Base-by-base conservation (phyloP, 1,140 invertebrate genomes). In the Procambarus clarkii region DNA sequence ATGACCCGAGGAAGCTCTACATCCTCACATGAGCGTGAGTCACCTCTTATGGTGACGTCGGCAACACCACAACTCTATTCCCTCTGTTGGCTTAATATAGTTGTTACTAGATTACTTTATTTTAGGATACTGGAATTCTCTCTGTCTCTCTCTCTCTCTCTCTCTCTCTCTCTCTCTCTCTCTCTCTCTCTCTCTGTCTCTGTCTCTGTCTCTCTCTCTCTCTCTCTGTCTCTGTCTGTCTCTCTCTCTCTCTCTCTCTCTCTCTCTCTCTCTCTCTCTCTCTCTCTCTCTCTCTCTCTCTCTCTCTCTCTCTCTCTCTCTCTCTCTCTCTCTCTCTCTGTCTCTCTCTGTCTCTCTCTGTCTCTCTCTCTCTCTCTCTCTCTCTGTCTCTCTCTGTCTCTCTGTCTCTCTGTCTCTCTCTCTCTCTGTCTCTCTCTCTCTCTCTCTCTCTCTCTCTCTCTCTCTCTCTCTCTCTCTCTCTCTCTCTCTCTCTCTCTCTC, bases 351-450 rank as follows among this genome's bases (percentile, higher is more conserved):
- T 69, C 60, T 18, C 5, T 69, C 60, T 15, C 60, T 18, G 11
- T 69, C 60, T 46, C 77, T 79, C 45, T 50, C 77, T 48, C 45
- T 79, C 77, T 46, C 77, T 46, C 77, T 46, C 77, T 50, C 77
- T 48, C 45, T 45, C 45, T 45, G 1, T 79, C 54, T 44, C 34
- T 34, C 77, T 45, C 77, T 8, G 1, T 78, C 24, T 1, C 24
- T 78, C 77, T 45, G 34, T 78, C 34, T 15, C 60, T 21, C 21
- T 34, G 34, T 45, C 77, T 45, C 24, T 46, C 44, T 34, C 24
- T 7, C 44, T 46, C 77, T 48, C 34, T 15, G 34, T 45, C 48
- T 44, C 76, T 34, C 13, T 78, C 34, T 34, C 3, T 77, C 48
- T 45, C 13, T 45, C 13, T 46, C 18, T 45, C 60, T 64, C 11